A percentile compares a stretch with the other conserved stretches of the same genome.
phyloP scores from a whole-genome alignment of 2,797 vertebrate genomes.

The Huso huso region DNA sequence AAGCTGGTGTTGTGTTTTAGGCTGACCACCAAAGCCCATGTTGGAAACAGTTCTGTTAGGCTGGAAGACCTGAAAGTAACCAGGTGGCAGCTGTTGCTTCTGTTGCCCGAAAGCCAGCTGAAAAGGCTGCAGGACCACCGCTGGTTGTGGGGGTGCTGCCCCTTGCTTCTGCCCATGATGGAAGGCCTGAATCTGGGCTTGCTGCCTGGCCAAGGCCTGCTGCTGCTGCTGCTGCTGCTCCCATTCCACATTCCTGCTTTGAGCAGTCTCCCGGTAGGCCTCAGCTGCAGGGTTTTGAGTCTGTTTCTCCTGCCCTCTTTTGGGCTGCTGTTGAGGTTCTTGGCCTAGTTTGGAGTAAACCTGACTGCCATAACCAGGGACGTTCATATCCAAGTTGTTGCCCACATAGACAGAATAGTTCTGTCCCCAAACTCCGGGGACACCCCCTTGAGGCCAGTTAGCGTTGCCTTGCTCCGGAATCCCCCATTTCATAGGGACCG shows the following conservation, averaged over 20 bases:
- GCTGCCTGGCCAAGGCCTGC: conserved; percentile 22
- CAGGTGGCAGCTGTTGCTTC: conserved; percentile 66
- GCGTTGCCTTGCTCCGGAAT: conserved; percentile 69
- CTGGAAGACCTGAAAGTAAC: conserved; percentile 78
- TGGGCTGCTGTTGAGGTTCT: conserved; percentile 46
- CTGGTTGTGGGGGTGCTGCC: conserved; percentile 43
- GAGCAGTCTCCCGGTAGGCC: conserved; percentile 45
- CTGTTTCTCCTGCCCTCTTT: conserved; percentile 69
- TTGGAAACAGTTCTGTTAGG: conserved; percentile 72
- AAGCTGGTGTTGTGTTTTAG: conserved; percentile 40
- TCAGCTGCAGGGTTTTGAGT: conserved; percentile 34
- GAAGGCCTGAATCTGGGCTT: conserved; percentile 37
- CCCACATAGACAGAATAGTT: conserved; percentile 65
- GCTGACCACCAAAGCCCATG: conserved; percentile 60
- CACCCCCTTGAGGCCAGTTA: conserved; percentile 61
- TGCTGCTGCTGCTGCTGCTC: conserved; percentile 71
- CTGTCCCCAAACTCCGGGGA: conserved; percentile 67
- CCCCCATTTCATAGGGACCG: conserved; percentile 81
- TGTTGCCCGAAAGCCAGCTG: conserved; percentile 91
- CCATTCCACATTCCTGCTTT: conserved; percentile 49
- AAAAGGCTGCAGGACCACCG: conserved; percentile 83
- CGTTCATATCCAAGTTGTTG: conserved; percentile 38
- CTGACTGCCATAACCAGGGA: conserved; percentile 39
- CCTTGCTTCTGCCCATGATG: conserved; percentile 66
- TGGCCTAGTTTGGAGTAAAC: conserved; percentile 48